Base-by-base conservation (phyloP, 2,113 vertebrate species). In the Pteronura brasiliensis region DNA sequence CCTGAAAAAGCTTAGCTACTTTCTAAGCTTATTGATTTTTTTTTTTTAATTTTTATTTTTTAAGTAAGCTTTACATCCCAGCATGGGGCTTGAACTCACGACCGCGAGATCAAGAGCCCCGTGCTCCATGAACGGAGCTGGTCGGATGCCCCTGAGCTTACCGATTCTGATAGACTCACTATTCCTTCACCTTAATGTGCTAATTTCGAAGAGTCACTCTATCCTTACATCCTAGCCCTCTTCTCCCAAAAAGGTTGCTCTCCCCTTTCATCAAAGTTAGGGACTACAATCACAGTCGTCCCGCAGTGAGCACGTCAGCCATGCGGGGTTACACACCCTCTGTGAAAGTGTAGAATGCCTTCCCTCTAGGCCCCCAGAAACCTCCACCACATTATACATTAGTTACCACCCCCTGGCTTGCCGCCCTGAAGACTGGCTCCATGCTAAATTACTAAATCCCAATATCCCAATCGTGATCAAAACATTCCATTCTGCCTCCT, bases 221-320 rank as follows among this genome's bases (percentile, higher is more conserved):
- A 25, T 57, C 23, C 47, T n/a, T 47, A 18, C 1, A 25, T 2
- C 27, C 29, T 29, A 44, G 4, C 14, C 23, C 6, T 90, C n/a
- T 42, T 34, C 36, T 29, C 34, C 14, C 29, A 20, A 6, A 17
- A 14, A 5, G 9, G 20, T 34, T 18, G 2, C 31, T 47, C 29
- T 20, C 20, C 6, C 9, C 23, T 47, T 69, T 61, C 39, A 34
- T 49, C 47, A 25, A 10, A 71, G 39, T 63, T 63, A 44, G 13
- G n/a, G 61, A 31, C 89, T 2, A 6, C 0, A 29, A 21, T 39
- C n/a, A 42, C 6, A 2, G 9, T 0, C 23, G 0, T 17, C 1
- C 11, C 17, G 1, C 8, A 17, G 21, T 12, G 4, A 52, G n/a
- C 42, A 9, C 17, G 5, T 25, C 12, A 29, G 7, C 27, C 29